phyloP scores from a whole-genome alignment of 2,888 invertebrate genomes.

The Stenchaetothrips biformis region DNA sequence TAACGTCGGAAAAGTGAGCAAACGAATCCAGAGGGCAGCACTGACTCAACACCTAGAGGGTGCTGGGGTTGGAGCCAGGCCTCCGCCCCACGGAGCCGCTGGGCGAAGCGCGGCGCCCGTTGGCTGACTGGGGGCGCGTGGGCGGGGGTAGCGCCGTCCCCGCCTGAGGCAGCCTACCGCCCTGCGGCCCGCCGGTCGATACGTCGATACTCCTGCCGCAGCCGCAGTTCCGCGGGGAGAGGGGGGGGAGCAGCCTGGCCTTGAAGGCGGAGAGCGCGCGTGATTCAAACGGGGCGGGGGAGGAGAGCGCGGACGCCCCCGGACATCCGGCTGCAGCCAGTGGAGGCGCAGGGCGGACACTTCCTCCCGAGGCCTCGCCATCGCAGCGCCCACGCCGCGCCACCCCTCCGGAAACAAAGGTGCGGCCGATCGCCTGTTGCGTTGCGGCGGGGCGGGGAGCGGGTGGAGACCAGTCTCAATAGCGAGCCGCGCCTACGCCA shows the following conservation, averaged over 20 bases:
- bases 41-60: not conserved
- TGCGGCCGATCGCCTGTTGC: no score
- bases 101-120: not conserved
- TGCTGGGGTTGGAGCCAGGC: not conserved
- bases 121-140: not conserved
- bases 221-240: not conserved
- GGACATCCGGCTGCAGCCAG: no score
- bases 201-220: not conserved
- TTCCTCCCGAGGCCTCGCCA: no score
- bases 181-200: constrained; percentile 5
- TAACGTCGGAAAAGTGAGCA: not conserved
- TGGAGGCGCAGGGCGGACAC: no score
- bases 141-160: not conserved
- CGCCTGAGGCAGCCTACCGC: not conserved
- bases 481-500: no score
- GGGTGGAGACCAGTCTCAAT: no score
- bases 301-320: no score
- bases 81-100: not conserved
- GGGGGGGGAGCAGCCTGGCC: not conserved
- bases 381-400: not conserved
- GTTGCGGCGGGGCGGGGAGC: no score
- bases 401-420: not conserved
- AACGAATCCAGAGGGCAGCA: not conserved
- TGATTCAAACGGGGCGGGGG: no score
- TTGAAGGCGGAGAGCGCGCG: no score